Evolutionary conservation across 2,113 vertebrate species (phyloP).

Genomic region (Acrocephalus arundinaceus): DNA sequence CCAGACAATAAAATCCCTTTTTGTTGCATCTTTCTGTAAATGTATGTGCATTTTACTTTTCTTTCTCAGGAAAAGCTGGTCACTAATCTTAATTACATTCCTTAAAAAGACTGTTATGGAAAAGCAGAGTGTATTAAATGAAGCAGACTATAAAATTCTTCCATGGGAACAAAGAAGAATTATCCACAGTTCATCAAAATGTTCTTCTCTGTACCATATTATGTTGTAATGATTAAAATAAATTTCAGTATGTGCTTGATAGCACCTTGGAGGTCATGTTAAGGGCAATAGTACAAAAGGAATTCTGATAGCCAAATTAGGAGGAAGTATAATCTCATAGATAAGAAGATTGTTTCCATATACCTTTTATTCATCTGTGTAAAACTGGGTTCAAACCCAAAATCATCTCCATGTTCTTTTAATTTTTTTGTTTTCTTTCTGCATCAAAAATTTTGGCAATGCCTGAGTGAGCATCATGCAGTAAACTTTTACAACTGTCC

Average conservation of each 20-base stretch:
- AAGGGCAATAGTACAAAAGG: not conserved
- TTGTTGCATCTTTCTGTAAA: not conserved
- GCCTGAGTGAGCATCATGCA: not conserved
- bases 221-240: constrained; percentile 3
- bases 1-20: constrained; percentile 23
- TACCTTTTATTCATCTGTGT: not conserved
- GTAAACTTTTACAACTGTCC: not conserved
- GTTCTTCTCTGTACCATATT: not conserved
- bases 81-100: constrained; percentile 53
- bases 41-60: constrained; percentile 29
- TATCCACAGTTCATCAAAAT: constrained; percentile 14
- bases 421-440: not conserved
- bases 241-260: not conserved
- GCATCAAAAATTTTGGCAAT: not conserved
- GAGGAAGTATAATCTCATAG: not conserved
- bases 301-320: not conserved
- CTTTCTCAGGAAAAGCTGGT: not conserved
- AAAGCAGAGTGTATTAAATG: constrained; percentile 39
- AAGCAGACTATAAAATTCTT: constrained; percentile 20
- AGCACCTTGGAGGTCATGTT: not conserved
- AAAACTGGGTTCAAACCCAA: not conserved
- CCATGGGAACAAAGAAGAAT: constrained; percentile 1
- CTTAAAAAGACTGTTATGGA: constrained; percentile 18
- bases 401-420: not conserved
- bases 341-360: not conserved